phyloP scores from a whole-genome alignment of 2,113 vertebrate genomes.

The Pterophyllum scalare region DNA sequence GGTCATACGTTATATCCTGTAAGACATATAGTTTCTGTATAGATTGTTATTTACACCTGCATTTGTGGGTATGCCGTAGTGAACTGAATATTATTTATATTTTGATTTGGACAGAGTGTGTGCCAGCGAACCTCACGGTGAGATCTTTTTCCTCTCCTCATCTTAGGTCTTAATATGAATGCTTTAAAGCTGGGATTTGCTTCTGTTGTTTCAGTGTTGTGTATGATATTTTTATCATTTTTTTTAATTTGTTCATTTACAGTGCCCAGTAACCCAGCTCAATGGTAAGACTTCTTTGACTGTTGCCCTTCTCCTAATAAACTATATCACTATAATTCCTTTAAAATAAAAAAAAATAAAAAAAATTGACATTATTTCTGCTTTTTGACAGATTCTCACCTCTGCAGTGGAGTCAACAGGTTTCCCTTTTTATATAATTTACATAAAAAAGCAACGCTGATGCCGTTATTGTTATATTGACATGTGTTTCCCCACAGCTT shows the following conservation, averaged over 20 bases:
- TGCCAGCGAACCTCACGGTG: constrained; percentile 55
- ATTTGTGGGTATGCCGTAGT: neutral
- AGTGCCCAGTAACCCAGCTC: constrained; percentile 66
- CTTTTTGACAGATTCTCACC: constrained; percentile 49
- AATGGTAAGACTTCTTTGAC: constrained; percentile 62
- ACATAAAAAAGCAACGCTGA: neutral
- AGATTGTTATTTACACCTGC: neutral
- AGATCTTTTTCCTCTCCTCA: constrained; percentile 20
- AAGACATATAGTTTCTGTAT: neutral
- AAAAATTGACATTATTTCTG: neutral
- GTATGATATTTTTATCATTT: neutral
- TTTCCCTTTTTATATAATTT: constrained; percentile 4
- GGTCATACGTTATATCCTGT: neutral
- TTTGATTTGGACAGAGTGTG: constrained; percentile 58
- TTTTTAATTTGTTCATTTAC: constrained; percentile 6
- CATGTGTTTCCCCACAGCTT: constrained; percentile 46
- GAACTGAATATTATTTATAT: neutral
- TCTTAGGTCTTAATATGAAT: neutral
- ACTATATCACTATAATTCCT: neutral
- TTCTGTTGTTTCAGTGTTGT: neutral
- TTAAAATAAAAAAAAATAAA: neutral
- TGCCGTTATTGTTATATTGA: neutral
- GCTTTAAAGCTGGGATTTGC: neutral
- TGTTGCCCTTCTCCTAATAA: neutral
- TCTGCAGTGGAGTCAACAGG: constrained; percentile 70